Conservation (phyloP, 2,888 invertebrate species). For the Alcis repandata region DNA sequence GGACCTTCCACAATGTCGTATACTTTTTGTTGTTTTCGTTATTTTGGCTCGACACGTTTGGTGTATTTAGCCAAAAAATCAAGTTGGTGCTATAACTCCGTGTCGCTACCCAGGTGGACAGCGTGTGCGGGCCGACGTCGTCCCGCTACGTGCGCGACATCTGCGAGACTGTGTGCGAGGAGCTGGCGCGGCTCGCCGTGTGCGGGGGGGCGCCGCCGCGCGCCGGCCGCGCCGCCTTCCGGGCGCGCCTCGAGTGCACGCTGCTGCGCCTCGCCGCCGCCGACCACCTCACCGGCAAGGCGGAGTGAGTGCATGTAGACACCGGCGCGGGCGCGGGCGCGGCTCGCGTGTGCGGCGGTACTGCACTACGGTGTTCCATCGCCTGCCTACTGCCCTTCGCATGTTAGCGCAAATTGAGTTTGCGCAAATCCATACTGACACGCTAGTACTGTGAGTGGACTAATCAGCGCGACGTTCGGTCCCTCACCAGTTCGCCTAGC, state of each 20-base stretch:
- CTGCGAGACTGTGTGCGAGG: conserved; percentile 96
- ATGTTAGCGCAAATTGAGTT: too few relatives aligned
- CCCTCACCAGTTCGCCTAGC: too few relatives aligned
- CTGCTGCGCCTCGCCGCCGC: conserved; percentile 70
- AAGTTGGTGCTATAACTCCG: not conserved
- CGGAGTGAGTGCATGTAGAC: conserved; percentile 65
- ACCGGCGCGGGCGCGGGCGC: not conserved
- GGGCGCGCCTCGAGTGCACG: conserved; percentile 90
- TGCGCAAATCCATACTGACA: too few relatives aligned
- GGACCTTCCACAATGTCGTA: too few relatives aligned
- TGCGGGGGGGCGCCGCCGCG: conserved; percentile 73
- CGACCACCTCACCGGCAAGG: conserved; percentile 74
- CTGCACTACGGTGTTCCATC: too few relatives aligned
- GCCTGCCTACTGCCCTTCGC: too few relatives aligned
- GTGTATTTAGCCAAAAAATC: too few relatives aligned
- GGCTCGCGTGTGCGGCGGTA: conserved; percentile 65
- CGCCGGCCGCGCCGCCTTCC: conserved; percentile 88
- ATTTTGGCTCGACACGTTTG: too few relatives aligned
- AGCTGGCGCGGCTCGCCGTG: conserved; percentile 93
- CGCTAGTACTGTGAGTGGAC: too few relatives aligned
- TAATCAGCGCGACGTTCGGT: too few relatives aligned
- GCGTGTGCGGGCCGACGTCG: conserved; percentile 89
- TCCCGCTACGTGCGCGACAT: conserved; percentile 93
- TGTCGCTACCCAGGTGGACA: conserved; percentile 87
- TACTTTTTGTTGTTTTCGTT: too few relatives aligned